These are phyloP conservation scores for Ptychadena robeensis DNA, from an alignment of 2,797 vertebrate genomes.

Conservation along the genomic window DNA sequence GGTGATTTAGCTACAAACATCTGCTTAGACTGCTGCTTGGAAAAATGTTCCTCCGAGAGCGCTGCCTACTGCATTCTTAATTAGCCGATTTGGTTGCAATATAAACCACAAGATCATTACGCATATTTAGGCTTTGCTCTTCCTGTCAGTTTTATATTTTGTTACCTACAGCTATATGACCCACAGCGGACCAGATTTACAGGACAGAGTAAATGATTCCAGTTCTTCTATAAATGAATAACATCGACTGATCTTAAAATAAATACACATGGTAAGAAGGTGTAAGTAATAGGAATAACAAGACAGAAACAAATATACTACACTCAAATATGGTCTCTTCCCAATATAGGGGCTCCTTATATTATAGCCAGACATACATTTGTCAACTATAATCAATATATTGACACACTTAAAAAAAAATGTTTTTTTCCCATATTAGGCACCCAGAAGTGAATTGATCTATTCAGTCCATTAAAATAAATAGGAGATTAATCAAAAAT, in stretches of 20 bases:
- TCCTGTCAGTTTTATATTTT: not conserved
- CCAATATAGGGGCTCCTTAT: too few relatives aligned
- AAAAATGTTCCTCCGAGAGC: slow-evolving; percentile 2
- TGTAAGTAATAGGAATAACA: too few relatives aligned
- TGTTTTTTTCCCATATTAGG: too few relatives aligned
- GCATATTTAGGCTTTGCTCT: not conserved
- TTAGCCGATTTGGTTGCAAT: not conserved
- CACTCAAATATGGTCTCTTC: too few relatives aligned
- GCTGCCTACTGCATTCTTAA: not conserved
- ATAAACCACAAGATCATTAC: not conserved
- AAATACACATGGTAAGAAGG: too few relatives aligned
- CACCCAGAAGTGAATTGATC: too few relatives aligned
- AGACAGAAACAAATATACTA: too few relatives aligned
- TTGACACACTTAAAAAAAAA: too few relatives aligned
- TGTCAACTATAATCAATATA: too few relatives aligned
- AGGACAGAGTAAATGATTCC: not conserved
- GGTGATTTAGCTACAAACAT: not conserved
- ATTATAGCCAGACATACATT: too few relatives aligned
- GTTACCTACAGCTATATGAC: not conserved
- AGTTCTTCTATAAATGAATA: not conserved
- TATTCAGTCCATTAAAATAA: too few relatives aligned
- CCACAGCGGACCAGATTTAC: not conserved
- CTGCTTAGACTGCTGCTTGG: not conserved
- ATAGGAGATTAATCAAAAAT: too few relatives aligned
- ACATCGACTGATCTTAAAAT: not conserved